These are phyloP conservation scores for Channa striata DNA, from an alignment of 2,797 vertebrate genomes.

Conservation along the genomic window DNA sequence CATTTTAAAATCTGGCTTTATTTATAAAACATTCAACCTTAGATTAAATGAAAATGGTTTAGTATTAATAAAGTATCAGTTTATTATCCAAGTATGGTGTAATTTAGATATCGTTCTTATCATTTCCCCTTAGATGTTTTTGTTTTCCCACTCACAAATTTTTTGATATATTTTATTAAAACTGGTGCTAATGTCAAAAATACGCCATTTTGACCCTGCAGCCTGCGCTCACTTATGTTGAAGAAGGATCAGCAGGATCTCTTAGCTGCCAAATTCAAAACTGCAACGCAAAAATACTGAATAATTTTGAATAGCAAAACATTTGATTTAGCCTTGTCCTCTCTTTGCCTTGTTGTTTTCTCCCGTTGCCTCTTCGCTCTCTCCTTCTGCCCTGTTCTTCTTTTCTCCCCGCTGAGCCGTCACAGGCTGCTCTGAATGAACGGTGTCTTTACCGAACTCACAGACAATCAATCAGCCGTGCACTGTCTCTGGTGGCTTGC, in stretches of 20 bases:
- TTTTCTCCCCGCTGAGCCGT: constrained; percentile 29
- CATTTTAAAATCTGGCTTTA: too few relatives aligned
- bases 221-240: neutral
- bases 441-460: constrained; percentile 50
- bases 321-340: constrained; percentile 5
- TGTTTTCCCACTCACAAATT: too few relatives aligned
- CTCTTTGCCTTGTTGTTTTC: neutral
- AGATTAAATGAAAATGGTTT: too few relatives aligned
- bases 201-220: neutral
- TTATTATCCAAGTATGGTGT: too few relatives aligned
- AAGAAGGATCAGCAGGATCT: constrained; percentile 4
- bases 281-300: neutral
- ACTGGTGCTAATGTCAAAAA: neutral
- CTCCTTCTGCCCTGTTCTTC: constrained; percentile 11
- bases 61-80: too few relatives aligned
- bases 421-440: constrained; percentile 58
- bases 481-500: constrained; percentile 51
- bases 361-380: neutral
- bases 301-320: neutral
- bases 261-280: constrained; percentile 8
- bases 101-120: neutral
- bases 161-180: neutral
- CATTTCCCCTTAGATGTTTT: neutral
- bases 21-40: too few relatives aligned
- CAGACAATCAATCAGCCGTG: constrained; percentile 70